Conservation (phyloP, 2,888 invertebrate species). For the Melanargia galathea region DNA sequence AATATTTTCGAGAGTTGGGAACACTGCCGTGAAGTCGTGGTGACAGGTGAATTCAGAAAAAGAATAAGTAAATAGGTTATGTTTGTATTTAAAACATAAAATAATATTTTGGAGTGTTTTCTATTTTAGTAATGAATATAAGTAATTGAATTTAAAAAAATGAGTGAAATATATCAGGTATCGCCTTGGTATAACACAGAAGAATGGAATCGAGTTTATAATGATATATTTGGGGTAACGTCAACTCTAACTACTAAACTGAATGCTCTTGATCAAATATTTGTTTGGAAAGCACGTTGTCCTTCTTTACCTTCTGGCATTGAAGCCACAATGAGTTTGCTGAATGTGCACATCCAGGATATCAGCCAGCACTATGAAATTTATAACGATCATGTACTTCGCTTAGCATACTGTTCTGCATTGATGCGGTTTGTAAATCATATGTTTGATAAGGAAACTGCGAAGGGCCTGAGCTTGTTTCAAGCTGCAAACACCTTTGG, state of each 20-base stretch:
- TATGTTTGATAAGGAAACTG: constrained; percentile 80
- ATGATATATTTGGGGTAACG: constrained; percentile 65
- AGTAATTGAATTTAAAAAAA: constrained; percentile 38
- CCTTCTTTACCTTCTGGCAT: constrained; percentile 82
- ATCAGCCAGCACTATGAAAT: constrained; percentile 47
- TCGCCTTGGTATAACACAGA: constrained; percentile 72
- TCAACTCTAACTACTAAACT: constrained; percentile 52
- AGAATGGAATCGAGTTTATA: constrained; percentile 80
- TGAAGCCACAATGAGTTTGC: constrained; percentile 82
- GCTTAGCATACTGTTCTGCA: constrained; percentile 83
- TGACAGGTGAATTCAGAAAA: too few relatives aligned
- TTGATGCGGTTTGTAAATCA: constrained; percentile 86
- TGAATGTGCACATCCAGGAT: constrained; percentile 77
- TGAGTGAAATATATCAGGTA: constrained; percentile 60
- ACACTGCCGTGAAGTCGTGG: too few relatives aligned
- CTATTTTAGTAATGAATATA: background rate
- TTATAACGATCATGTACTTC: constrained; percentile 71
- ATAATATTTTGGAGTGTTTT: background rate
- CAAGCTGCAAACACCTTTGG: constrained; percentile 84
- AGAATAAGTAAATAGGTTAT: too few relatives aligned
- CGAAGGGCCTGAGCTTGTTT: constrained; percentile 78
- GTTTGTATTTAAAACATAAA: too few relatives aligned
- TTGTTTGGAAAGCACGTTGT: constrained; percentile 82
- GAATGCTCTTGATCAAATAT: constrained; percentile 73
- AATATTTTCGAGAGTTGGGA: too few relatives aligned